A percentile compares a stretch with the other conserved stretches of the same genome.
Conservation (phyloP, 2,888 invertebrate genomes). For the Halictus ligatus region DNA sequence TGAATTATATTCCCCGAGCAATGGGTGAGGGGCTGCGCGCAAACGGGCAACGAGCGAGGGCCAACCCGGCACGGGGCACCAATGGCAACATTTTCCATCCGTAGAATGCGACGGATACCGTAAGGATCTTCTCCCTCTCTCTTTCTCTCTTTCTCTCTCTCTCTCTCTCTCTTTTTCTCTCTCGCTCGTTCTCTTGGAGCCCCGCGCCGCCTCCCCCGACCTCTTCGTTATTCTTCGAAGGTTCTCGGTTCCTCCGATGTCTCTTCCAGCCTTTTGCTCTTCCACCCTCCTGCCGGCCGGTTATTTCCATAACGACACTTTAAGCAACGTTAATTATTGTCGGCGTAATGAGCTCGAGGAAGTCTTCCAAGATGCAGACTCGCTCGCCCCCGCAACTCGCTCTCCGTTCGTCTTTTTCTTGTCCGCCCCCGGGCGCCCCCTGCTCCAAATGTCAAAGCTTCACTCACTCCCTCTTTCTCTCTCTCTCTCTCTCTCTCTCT, state of each 20-base stretch:
- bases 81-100: slow-evolving; percentile 75
- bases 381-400: slow-evolving; percentile 22
- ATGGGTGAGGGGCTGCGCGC: slow-evolving; percentile 71
- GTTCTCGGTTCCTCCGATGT: slow-evolving; percentile 30
- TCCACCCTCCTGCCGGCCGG: slow-evolving; percentile 45
- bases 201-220: background rate
- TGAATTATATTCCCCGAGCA: slow-evolving; percentile 73
- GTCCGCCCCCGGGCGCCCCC: background rate
- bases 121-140: slow-evolving; percentile 64
- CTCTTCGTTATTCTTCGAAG: slow-evolving; percentile 54
- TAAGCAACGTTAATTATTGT: slow-evolving; percentile 79
- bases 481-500: slow-evolving; percentile 23
- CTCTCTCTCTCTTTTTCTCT: slow-evolving; percentile 1
- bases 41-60: slow-evolving; percentile 66
- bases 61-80: slow-evolving; percentile 60
- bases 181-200: background rate
- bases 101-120: slow-evolving; percentile 70
- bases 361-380: slow-evolving; percentile 71
- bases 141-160: background rate
- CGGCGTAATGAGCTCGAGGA: slow-evolving; percentile 72
- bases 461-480: slow-evolving; percentile 19
- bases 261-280: slow-evolving; percentile 16
- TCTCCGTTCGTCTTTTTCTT: slow-evolving; percentile 1
- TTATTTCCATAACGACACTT: slow-evolving; percentile 74
- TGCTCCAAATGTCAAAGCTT: slow-evolving; percentile 62